Percentiles rank a stretch among this genome's conserved stretches.
phyloP scores from a whole-genome alignment of 2,888 invertebrate genomes.

The Pollenia angustigena region DNA sequence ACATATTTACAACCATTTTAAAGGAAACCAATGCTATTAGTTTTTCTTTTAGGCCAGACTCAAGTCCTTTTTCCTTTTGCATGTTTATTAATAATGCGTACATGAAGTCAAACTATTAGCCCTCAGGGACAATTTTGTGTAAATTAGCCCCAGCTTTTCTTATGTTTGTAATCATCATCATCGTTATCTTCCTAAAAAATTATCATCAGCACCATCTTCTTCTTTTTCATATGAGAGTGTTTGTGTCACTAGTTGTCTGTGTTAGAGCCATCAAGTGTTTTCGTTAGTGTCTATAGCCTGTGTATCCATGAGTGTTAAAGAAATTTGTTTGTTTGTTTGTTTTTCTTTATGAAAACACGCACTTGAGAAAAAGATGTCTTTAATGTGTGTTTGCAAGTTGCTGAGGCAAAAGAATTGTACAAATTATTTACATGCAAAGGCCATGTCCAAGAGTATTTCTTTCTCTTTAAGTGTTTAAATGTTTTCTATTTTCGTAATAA shows the following conservation, averaged over 20 bases:
- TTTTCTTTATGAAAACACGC: slow-evolving; percentile 38
- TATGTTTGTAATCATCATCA: slow-evolving; percentile 15
- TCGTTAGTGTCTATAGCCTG: neutral
- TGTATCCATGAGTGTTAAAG: slow-evolving; percentile 32
- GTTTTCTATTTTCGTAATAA: slow-evolving; percentile 4
- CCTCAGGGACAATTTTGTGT: slow-evolving; percentile 39
- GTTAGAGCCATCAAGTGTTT: slow-evolving; percentile 10
- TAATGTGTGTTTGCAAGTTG: slow-evolving; percentile 16
- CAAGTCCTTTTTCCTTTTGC: neutral
- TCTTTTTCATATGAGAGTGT: neutral
- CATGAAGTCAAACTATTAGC: slow-evolving; percentile 37
- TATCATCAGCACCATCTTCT: neutral
- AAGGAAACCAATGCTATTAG: neutral
- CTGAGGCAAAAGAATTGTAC: slow-evolving; percentile 38
- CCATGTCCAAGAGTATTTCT: slow-evolving; percentile 35
- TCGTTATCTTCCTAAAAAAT: neutral
- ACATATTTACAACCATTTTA: no score
- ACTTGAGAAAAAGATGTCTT: slow-evolving; percentile 31
- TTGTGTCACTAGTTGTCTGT: neutral
- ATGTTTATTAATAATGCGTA: neutral
- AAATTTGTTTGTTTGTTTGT: slow-evolving; percentile 24
- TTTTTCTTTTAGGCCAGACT: neutral
- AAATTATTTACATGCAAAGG: slow-evolving; percentile 61
- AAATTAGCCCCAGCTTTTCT: slow-evolving; percentile 40
- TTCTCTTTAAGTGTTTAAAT: slow-evolving; percentile 9